Evolutionary conservation across 1,140 invertebrate genomes (phyloP), one percentile per base, ranked within the genome.

Genomic region (Drosophila rhopaloa): DNA sequence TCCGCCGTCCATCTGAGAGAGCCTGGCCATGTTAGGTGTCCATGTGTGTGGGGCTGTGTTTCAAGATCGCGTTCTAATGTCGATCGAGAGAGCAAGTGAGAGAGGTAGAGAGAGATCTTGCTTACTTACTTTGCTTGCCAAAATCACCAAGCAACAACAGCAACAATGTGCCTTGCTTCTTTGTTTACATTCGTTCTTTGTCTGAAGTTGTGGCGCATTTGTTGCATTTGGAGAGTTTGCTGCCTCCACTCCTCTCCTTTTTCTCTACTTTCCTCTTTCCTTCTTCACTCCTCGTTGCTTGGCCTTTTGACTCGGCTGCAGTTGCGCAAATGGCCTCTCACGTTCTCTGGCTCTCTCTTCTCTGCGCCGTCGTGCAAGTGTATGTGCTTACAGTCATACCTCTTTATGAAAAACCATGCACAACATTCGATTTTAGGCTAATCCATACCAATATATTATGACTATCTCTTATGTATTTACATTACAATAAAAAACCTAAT

Each of bases 31-130:
- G 29, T 32, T 8, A 14, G 37, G 24, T 37, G 14, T 35, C 13
- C 43, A 40, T 48, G 44, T 40, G 37, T 37, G 38, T 38, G 37
- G 55, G 24, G 58, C 48, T 70, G 37, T 62, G 27, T 76, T 68
- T 75, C 75, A 86, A 76, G 81, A 85, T 85, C 81, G 54, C 44
- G 50, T 75, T 80, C 77, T 85, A 85, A 82, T 67, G 75, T 59
- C 29, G 10, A 32, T 10, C 19, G 27, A 24, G 24, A 35, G 40
- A 38, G 44, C 40, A 27, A 55, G 68, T 65, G 56, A 35, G 53
- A 24, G 54, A 10, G 14, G 19, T 16, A 44, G 61, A 19, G 11
- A 16, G 47, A 38, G 35, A 37, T 40, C 51, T 67, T 38, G 54
- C 58, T 41, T 80, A 62, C 47, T 62, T 80, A 59, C 47, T 66